Percentiles rank a stretch among this genome's conserved stretches.
These are phyloP conservation scores for Pyralis farinalis DNA, from an alignment of 2,888 invertebrate species.

Conservation along the genomic window DNA sequence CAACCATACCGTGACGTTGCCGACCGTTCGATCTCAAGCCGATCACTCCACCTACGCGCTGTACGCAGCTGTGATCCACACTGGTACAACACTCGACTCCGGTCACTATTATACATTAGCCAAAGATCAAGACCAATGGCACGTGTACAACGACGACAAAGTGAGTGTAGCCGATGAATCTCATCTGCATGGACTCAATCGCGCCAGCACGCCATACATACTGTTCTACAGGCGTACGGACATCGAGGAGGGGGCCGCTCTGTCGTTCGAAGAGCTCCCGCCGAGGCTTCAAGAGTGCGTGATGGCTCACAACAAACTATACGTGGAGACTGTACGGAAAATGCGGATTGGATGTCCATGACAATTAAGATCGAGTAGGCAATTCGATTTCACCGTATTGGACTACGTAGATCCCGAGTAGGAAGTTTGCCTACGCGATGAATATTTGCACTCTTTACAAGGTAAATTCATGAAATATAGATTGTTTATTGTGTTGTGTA, in stretches of 20 bases:
- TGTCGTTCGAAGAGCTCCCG: constrained; percentile 51
- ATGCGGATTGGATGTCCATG: constrained; percentile 46
- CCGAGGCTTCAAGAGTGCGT: constrained; percentile 47
- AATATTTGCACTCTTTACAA: not conserved
- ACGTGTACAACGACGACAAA: constrained; percentile 89
- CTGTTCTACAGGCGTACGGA: constrained; percentile 85
- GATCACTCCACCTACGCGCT: constrained; percentile 82
- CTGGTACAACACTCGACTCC: constrained; percentile 90
- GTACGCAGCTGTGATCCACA: constrained; percentile 92
- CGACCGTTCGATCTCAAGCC: constrained; percentile 52
- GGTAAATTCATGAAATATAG: too few species aligned
- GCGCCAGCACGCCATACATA: constrained; percentile 91
- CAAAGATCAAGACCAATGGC: constrained; percentile 86
- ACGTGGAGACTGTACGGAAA: constrained; percentile 45
- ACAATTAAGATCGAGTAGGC: constrained; percentile 50
- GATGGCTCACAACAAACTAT: constrained; percentile 55
- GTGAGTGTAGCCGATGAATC: constrained; percentile 82
- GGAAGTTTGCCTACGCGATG: constrained; percentile 7
- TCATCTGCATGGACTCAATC: constrained; percentile 82
- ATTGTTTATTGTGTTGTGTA: too few species aligned
- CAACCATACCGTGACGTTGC: constrained; percentile 77
- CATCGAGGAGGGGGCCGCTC: constrained; percentile 52
- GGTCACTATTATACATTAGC: constrained; percentile 95
- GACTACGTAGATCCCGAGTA: not conserved
- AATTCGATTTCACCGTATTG: constrained; percentile 31